phyloP scores from a whole-genome alignment of 2,888 invertebrate species.

The Nematopogon swammerdamellus region DNA sequence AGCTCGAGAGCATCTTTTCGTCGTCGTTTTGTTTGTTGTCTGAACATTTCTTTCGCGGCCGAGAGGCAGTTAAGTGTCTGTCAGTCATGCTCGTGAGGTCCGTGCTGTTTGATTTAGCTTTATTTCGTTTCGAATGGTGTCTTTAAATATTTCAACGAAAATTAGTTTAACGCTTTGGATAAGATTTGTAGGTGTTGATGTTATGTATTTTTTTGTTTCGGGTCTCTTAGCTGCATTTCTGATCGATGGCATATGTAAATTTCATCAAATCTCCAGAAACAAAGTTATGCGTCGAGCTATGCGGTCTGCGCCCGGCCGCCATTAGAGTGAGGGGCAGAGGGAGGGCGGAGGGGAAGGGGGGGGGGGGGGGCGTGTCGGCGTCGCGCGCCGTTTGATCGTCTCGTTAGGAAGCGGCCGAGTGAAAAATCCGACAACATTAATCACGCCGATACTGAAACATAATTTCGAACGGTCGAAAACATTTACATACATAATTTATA shows the following conservation, averaged over 20 bases:
- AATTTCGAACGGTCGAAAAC: constrained; percentile 44
- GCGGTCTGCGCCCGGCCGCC: too few relatives aligned
- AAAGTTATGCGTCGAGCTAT: background rate
- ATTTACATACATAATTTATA: constrained; percentile 54
- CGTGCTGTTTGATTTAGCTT: background rate
- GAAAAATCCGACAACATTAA: constrained; percentile 50
- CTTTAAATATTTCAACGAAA: too few relatives aligned
- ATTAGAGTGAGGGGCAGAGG: background rate
- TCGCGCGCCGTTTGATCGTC: constrained; percentile 29
- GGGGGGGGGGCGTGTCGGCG: background rate
- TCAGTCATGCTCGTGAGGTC: background rate
- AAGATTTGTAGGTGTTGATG: too few relatives aligned
- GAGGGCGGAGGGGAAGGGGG: background rate
- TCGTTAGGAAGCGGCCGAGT: constrained; percentile 37
- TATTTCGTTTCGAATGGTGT: too few relatives aligned
- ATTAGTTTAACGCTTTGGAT: too few relatives aligned
- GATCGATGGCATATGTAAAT: too few relatives aligned
- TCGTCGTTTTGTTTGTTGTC: background rate
- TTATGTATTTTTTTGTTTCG: too few relatives aligned
- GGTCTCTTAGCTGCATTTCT: too few relatives aligned
- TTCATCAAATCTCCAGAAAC: too few relatives aligned
- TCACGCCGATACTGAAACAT: constrained; percentile 47
- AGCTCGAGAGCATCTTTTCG: background rate
- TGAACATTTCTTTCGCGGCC: background rate
- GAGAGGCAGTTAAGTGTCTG: background rate